phyloP scores from a whole-genome alignment of 2,797 vertebrate genomes.

The Hyperoplus lanceolatus region DNA sequence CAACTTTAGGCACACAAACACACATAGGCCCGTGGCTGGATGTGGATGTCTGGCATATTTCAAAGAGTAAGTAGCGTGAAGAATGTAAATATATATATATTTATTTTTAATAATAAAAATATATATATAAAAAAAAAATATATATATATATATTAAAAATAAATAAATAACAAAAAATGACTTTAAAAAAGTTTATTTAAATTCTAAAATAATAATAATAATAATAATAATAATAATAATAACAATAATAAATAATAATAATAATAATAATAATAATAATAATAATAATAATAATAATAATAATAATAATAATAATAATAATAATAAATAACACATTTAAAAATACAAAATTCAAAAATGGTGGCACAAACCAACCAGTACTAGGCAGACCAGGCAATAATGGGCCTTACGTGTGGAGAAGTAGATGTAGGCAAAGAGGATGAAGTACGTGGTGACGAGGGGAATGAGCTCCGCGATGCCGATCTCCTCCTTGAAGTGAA shows the following conservation, averaged over 20 bases:
- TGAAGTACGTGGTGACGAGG: conserved; percentile 98
- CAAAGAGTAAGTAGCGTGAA: neutral
- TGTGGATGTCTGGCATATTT: conserved; percentile 19
- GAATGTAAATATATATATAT: neutral
- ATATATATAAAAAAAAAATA: too few relatives aligned
- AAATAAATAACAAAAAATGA: too few relatives aligned
- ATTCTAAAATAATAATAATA: too few relatives aligned
- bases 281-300: too few relatives aligned
- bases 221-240: too few relatives aligned
- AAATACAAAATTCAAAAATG: too few relatives aligned
- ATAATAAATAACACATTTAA: too few relatives aligned
- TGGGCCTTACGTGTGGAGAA: conserved; percentile 94
- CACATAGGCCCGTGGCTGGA: conserved; percentile 30
- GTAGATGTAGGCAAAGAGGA: conserved; percentile 99
- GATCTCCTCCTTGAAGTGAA: conserved; percentile 99
- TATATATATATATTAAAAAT: too few relatives aligned
- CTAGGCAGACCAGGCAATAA: neutral
- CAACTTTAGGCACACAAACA: conserved; percentile 59
- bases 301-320: too few relatives aligned
- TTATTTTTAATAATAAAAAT: too few relatives aligned
- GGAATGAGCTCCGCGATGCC: conserved; percentile 96
- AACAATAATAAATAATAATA: too few relatives aligned
- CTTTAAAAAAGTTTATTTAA: neutral
- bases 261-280: too few relatives aligned
- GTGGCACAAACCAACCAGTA: neutral